phyloP scores from a whole-genome alignment of 2,113 vertebrate genomes.

The Guaruba guarouba region DNA sequence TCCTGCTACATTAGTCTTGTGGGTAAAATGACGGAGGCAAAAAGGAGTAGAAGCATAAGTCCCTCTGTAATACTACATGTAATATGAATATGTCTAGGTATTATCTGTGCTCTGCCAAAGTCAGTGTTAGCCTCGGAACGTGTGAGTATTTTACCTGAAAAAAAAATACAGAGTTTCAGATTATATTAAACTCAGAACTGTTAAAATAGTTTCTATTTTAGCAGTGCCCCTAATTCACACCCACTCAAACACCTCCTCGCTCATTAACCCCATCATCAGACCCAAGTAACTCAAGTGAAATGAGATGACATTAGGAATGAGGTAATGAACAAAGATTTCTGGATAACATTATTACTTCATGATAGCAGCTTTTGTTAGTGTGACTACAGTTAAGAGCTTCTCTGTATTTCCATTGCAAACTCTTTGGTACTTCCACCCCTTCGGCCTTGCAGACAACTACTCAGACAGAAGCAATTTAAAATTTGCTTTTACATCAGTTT shows the following conservation, averaged over 20 bases:
- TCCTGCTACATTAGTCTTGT: neutral
- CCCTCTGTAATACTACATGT: neutral
- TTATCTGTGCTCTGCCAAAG: slow-evolving; percentile 27
- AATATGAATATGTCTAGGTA: neutral
- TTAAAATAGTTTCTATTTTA: slow-evolving; percentile 46
- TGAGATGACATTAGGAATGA: slow-evolving; percentile 21
- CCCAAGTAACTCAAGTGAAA: slow-evolving; percentile 42
- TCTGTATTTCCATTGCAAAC: slow-evolving; percentile 27
- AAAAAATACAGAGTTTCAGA: slow-evolving; percentile 11
- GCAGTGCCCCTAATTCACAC: slow-evolving; percentile 37
- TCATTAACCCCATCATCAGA: slow-evolving; percentile 16
- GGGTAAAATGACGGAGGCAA: neutral
- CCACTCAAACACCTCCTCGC: slow-evolving; percentile 1
- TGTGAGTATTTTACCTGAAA: slow-evolving; percentile 31
- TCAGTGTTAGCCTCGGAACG: slow-evolving; percentile 1
- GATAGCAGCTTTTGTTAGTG: neutral
- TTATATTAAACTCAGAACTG: slow-evolving; percentile 41
- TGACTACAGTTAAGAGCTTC: slow-evolving; percentile 13
- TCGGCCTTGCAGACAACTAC: neutral
- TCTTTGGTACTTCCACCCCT: slow-evolving; percentile 6
- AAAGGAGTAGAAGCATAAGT: neutral
- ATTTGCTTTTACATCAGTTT: slow-evolving; percentile 32
- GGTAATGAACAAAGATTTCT: slow-evolving; percentile 45
- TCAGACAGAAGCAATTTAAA: slow-evolving; percentile 25
- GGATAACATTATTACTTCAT: slow-evolving; percentile 40